phyloP scores from a whole-genome alignment of 2,888 invertebrate species.

The Megamerina dolium region DNA sequence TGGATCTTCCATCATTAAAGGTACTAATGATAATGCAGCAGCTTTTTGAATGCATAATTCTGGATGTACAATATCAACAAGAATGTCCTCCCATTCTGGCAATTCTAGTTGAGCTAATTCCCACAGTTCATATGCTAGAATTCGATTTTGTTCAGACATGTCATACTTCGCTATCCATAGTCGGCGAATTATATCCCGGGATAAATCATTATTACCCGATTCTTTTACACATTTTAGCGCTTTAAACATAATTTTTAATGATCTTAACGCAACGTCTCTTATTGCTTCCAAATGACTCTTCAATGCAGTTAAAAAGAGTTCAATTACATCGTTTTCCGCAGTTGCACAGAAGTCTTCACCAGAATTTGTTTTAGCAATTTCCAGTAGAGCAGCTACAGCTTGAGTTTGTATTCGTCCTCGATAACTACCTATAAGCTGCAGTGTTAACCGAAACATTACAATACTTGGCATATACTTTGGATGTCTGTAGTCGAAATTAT shows the following conservation, averaged over 20 bases:
- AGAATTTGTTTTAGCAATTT: constrained; percentile 70
- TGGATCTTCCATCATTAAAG: constrained; percentile 56
- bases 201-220: constrained; percentile 52
- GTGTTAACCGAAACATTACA: constrained; percentile 73
- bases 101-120: constrained; percentile 52
- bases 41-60: constrained; percentile 78
- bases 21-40: constrained; percentile 72
- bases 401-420: constrained; percentile 69
- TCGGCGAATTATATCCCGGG: constrained; percentile 60
- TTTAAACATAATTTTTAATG: constrained; percentile 59
- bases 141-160: constrained; percentile 65
- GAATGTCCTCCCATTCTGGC: constrained; percentile 50
- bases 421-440: constrained; percentile 67
- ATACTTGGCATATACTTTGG: constrained; percentile 74
- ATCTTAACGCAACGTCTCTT: constrained; percentile 72
- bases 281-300: constrained; percentile 66
- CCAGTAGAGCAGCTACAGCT: constrained; percentile 72
- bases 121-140: constrained; percentile 62
- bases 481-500: constrained; percentile 56
- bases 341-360: constrained; percentile 60
- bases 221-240: constrained; percentile 49
- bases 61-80: constrained; percentile 71
- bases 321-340: constrained; percentile 65
- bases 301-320: constrained; percentile 68
- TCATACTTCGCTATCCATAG: constrained; percentile 83